Evolutionary conservation across 2,113 vertebrate genomes (phyloP).

Genomic region (Datnioides undecimradiatus): DNA sequence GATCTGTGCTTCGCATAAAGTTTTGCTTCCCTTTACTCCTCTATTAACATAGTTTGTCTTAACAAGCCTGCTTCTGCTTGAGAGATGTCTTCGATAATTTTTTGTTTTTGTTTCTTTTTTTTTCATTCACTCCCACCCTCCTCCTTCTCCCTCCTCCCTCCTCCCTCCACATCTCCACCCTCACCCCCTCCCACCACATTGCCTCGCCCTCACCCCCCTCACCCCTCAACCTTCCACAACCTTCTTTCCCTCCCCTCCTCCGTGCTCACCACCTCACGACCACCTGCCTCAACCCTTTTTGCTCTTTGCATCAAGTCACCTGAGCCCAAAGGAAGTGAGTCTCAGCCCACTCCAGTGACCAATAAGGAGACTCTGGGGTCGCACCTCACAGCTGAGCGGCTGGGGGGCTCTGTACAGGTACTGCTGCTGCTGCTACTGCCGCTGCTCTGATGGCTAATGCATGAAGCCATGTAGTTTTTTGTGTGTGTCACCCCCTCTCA

Average conservation of each 20-base stretch:
- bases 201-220: slow-evolving; percentile 53
- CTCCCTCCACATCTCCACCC: slow-evolving; percentile 42
- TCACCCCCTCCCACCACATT: slow-evolving; percentile 56
- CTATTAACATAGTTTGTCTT: slow-evolving; percentile 83
- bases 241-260: neutral
- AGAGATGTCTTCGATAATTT: slow-evolving; percentile 83
- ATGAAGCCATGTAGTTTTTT: slow-evolving; percentile 64
- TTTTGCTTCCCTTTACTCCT: slow-evolving; percentile 72
- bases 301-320: slow-evolving; percentile 87
- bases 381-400: slow-evolving; percentile 90
- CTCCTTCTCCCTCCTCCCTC: slow-evolving; percentile 53
- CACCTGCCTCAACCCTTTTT: slow-evolving; percentile 82
- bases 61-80: slow-evolving; percentile 86
- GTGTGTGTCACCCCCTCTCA: slow-evolving; percentile 33
- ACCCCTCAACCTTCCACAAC: slow-evolving; percentile 58
- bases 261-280: slow-evolving; percentile 63
- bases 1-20: slow-evolving; percentile 66
- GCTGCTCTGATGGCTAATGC: slow-evolving; percentile 74
- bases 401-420: slow-evolving; percentile 94
- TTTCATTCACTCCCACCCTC: slow-evolving; percentile 56
- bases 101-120: slow-evolving; percentile 65
- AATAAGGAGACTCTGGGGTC: slow-evolving; percentile 91
- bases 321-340: slow-evolving; percentile 91
- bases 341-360: slow-evolving; percentile 89
- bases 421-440: slow-evolving; percentile 79